phyloP scores from a whole-genome alignment of 2,888 invertebrate genomes.

The Meta bourneti region DNA sequence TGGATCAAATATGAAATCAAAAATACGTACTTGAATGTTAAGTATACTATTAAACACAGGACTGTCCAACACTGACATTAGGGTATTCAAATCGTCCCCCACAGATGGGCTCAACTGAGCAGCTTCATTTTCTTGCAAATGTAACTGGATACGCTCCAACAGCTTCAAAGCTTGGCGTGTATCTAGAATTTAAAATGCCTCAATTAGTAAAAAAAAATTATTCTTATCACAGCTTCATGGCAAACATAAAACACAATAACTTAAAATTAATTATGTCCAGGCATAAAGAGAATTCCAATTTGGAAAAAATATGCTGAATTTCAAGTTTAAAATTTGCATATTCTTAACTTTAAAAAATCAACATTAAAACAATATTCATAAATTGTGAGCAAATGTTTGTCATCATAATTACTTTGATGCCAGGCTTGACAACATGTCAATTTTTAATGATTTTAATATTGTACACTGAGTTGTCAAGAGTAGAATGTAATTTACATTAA shows the following conservation, averaged over 20 bases:
- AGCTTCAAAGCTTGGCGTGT: slow-evolving; percentile 94
- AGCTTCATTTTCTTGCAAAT: slow-evolving; percentile 89
- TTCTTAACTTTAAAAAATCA: no score
- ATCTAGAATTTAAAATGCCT: slow-evolving; percentile 83
- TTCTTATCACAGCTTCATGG: background rate
- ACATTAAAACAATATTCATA: no score
- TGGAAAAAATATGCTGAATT: no score
- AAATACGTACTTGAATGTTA: slow-evolving; percentile 83
- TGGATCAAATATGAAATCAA: no score
- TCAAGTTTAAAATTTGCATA: no score
- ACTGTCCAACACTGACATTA: slow-evolving; percentile 90
- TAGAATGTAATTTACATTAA: no score
- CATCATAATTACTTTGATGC: no score
- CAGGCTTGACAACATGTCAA: no score
- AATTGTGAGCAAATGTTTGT: no score
- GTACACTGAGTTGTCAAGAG: no score
- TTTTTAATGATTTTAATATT: no score
- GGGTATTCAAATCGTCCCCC: slow-evolving; percentile 88
- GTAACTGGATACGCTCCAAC: slow-evolving; percentile 91
- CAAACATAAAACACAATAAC: background rate
- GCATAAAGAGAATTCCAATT: background rate
- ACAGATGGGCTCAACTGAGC: slow-evolving; percentile 78
- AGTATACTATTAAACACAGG: slow-evolving; percentile 94
- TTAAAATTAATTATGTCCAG: background rate
- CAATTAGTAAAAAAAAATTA: slow-evolving; percentile 3